Percentiles rank a stretch among this genome's conserved stretches.
phyloP scores from a whole-genome alignment of 1,140 invertebrate genomes.

The Chymomyza costata region DNA sequence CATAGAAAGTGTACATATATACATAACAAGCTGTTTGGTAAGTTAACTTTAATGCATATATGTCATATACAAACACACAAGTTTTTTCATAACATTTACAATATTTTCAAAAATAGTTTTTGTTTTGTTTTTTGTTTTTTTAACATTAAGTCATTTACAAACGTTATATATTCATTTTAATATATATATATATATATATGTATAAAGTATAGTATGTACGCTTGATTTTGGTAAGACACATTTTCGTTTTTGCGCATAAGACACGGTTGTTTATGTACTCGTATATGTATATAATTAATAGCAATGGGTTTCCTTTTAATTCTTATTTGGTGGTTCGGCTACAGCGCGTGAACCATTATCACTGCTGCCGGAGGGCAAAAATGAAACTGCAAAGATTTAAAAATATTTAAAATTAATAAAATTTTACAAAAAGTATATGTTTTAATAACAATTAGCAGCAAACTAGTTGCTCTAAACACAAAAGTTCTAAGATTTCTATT shows the following conservation, averaged over 20 bases:
- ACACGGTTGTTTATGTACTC: too few relatives aligned
- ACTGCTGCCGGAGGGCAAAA: constrained; percentile 52
- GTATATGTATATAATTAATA: too few relatives aligned
- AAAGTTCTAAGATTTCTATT: too few relatives aligned
- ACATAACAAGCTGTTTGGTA: neutral
- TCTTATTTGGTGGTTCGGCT: constrained; percentile 12
- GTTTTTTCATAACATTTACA: constrained; percentile 9
- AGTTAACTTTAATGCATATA: too few relatives aligned
- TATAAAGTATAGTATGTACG: constrained; percentile 15
- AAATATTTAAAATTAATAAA: too few relatives aligned
- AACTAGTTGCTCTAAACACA: too few relatives aligned
- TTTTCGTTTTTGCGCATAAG: constrained; percentile 42
- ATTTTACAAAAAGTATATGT: too few relatives aligned
- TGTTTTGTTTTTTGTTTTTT: constrained; percentile 7
- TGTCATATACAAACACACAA: constrained; percentile 5
- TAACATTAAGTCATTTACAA: constrained; percentile 23
- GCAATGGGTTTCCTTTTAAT: too few relatives aligned
- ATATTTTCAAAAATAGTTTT: constrained; percentile 7
- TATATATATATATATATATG: constrained; percentile 22
- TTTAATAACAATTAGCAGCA: too few relatives aligned
- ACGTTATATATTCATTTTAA: constrained; percentile 12
- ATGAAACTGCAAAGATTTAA: constrained; percentile 48
- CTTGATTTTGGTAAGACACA: constrained; percentile 19
- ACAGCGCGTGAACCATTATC: constrained; percentile 30
- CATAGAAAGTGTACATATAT: constrained; percentile 1